Evolutionary conservation across 2,113 vertebrate genomes (phyloP).

Genomic region (Artemisiospiza belli): DNA sequence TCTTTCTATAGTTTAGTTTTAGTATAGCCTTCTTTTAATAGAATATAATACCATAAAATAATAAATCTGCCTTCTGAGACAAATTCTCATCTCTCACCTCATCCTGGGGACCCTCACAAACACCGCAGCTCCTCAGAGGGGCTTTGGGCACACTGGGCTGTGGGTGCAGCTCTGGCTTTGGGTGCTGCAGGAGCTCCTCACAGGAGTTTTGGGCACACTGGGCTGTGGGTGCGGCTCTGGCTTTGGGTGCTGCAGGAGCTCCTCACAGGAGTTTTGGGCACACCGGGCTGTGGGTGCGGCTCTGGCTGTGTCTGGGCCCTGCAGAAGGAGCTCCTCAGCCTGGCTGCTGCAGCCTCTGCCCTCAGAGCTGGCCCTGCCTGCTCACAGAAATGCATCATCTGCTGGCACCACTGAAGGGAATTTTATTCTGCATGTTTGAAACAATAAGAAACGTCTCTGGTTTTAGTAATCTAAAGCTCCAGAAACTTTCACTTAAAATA

Average conservation of each 20-base stretch:
- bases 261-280: background rate
- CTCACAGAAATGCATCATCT: background rate
- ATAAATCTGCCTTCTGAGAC: no score
- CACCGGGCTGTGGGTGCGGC: fast-evolving
- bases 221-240: fast-evolving
- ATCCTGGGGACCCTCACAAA: no score
- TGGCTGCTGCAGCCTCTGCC: background rate
- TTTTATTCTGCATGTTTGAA: background rate
- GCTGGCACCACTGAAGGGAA: background rate
- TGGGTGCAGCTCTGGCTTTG: no score
- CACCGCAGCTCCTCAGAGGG: no score
- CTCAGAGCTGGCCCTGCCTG: background rate
- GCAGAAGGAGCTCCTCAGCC: background rate
- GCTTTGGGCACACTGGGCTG: no score
- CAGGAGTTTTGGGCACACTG: fast-evolving
- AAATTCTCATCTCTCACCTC: no score
- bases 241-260: no score
- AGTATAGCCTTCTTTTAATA: no score
- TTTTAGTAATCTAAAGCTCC: background rate
- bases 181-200: no score
- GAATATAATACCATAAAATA: no score
- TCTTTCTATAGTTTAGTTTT: no score
- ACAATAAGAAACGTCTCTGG: background rate
- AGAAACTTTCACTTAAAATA: background rate
- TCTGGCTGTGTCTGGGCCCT: no score